A percentile compares a stretch with the other conserved stretches of the same genome.
Conservation (phyloP, 2,888 invertebrate genomes). For the Nomada goodeniana region DNA sequence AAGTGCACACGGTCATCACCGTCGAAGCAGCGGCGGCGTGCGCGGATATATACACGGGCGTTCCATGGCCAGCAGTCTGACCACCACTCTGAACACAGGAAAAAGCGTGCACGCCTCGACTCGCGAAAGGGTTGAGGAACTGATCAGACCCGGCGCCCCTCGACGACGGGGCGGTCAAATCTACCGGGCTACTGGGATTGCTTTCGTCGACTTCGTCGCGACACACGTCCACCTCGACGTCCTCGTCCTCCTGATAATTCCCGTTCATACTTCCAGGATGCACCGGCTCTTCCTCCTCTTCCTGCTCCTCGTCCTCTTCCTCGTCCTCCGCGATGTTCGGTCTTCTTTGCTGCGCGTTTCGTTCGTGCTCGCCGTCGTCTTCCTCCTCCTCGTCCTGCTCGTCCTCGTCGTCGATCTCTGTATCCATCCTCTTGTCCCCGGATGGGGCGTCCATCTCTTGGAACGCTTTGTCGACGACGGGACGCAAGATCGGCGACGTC, state of each 20-base stretch:
- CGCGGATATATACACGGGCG: conserved; percentile 71
- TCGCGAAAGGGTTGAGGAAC: conserved; percentile 77
- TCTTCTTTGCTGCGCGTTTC: conserved; percentile 27
- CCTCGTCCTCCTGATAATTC: conserved; percentile 77
- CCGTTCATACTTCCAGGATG: conserved; percentile 72
- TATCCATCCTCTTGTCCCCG: conserved; percentile 55
- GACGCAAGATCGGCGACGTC: conserved; percentile 62
- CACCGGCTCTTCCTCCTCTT: conserved; percentile 77
- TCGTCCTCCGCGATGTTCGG: conserved; percentile 69
- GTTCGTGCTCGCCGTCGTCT: conserved; percentile 62
- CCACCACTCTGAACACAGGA: conserved; percentile 75
- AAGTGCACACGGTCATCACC: conserved; percentile 74
- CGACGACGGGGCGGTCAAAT: conserved; percentile 83
- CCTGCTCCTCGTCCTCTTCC: conserved; percentile 73
- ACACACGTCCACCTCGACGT: conserved; percentile 80
- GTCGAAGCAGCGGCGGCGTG: conserved; percentile 75
- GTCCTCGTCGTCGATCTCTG: conserved; percentile 68
- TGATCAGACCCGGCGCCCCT: conserved; percentile 73
- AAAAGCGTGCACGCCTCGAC: conserved; percentile 74
- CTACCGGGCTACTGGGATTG: conserved; percentile 83
- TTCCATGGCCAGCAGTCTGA: conserved; percentile 61
- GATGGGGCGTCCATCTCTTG: conserved; percentile 52
- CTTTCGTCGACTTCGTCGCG: conserved; percentile 80
- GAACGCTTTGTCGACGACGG: conserved; percentile 62
- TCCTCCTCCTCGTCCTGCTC: conserved; percentile 73